Evolutionary conservation across 2,797 vertebrate genomes (phyloP).

Genomic region (Scolopax rusticola): DNA sequence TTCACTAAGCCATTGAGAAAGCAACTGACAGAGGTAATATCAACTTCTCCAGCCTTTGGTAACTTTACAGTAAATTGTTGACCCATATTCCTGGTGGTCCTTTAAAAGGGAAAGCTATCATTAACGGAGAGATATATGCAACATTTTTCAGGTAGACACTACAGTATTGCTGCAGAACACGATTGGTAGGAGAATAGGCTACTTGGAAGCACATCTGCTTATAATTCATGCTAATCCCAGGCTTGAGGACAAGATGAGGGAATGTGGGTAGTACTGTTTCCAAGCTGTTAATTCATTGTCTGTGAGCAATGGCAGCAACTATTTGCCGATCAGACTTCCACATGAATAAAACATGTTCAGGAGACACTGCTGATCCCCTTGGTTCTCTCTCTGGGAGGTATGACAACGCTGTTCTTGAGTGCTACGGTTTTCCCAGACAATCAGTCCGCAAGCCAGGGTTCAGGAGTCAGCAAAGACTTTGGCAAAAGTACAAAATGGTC

Average conservation of each 20-base stretch:
- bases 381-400: not conserved
- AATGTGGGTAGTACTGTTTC: not conserved
- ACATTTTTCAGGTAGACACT: not conserved
- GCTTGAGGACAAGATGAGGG: not conserved
- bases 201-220: not conserved
- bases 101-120: not conserved
- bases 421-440: not conserved
- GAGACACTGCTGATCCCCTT: not conserved
- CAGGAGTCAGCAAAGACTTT: not conserved
- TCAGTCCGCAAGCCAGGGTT: accelerated
- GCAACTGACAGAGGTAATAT: not conserved
- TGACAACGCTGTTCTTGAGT: not conserved
- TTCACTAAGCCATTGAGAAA: not conserved
- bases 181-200: not conserved
- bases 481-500: not conserved
- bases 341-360: not conserved
- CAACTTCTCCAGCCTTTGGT: not conserved
- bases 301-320: not conserved
- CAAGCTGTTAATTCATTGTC: not conserved
- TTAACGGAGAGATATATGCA: not conserved
- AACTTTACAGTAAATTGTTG: not conserved
- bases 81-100: not conserved
- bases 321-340: not conserved
- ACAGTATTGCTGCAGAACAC: not conserved
- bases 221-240: not conserved